These are phyloP conservation scores for Pocota personata DNA, from an alignment of 2,888 invertebrate genomes.

Conservation along the genomic window DNA sequence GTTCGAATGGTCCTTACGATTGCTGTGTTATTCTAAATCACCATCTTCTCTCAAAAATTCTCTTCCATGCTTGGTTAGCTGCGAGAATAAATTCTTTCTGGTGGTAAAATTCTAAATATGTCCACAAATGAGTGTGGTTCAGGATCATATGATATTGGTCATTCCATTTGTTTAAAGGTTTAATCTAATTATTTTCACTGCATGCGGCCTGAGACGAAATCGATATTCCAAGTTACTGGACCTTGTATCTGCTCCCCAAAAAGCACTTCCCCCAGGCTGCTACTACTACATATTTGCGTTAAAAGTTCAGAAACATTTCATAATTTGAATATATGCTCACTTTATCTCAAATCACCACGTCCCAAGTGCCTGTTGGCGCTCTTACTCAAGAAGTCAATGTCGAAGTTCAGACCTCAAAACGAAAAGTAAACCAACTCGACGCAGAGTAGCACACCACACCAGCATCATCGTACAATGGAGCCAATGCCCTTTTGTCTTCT, in stretches of 20 bases:
- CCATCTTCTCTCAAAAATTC: too few species aligned
- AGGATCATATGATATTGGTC: too few species aligned
- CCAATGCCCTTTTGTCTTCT: conserved; percentile 65
- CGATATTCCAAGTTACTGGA: not conserved
- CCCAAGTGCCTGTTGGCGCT: conserved; percentile 44
- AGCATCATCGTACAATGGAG: conserved; percentile 37
- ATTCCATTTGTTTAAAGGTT: too few species aligned
- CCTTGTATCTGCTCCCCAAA: not conserved
- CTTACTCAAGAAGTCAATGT: conserved; percentile 71
- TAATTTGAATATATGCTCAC: conserved; percentile 6
- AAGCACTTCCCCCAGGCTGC: not conserved
- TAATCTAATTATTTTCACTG: too few species aligned
- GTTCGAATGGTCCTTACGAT: too few species aligned
- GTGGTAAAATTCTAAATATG: too few species aligned
- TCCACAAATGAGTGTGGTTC: too few species aligned
- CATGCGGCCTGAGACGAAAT: not conserved
- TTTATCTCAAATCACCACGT: conserved; percentile 28
- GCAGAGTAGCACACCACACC: conserved; percentile 1
- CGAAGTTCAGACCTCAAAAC: conserved; percentile 60
- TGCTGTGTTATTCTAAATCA: too few species aligned
- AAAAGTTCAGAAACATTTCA: conserved; percentile 14
- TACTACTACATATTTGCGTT: not conserved
- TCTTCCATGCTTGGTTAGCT: too few species aligned
- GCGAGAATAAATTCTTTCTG: too few species aligned
- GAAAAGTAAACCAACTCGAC: conserved; percentile 38